Conservation (phyloP, 2,113 vertebrate genomes). For the Neotragus moschatus region DNA sequence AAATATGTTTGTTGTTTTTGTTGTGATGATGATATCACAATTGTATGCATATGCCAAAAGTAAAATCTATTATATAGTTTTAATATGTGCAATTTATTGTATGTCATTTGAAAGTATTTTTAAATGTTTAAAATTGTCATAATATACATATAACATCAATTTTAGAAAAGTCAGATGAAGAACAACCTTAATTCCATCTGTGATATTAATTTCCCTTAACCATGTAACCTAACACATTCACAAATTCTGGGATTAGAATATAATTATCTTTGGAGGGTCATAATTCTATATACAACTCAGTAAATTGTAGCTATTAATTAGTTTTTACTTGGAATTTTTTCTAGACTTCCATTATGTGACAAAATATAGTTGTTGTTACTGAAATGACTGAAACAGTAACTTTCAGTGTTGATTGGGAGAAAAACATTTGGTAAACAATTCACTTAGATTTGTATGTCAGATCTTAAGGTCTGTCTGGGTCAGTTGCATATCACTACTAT, state of each 20-base stretch:
- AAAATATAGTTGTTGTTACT: not conserved
- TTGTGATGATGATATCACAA: not conserved
- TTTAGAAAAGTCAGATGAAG: fast-evolving
- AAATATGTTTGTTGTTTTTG: not conserved
- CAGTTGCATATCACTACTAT: not conserved
- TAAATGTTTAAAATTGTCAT: not conserved
- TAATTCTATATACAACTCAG: not conserved
- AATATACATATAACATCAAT: not conserved
- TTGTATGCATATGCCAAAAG: not conserved
- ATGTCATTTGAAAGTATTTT: not conserved
- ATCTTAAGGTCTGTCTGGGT: not conserved
- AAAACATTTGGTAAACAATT: not conserved
- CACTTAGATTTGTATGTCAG: not conserved
- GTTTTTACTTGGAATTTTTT: not conserved
- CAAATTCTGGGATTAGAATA: not conserved
- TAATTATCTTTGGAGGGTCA: not conserved
- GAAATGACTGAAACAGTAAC: not conserved
- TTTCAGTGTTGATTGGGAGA: not conserved
- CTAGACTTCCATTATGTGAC: not conserved
- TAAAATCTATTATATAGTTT: not conserved
- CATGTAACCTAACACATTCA: not conserved
- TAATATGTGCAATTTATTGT: not conserved
- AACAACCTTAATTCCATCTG: not conserved
- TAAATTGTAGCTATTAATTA: not conserved
- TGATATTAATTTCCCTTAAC: not conserved